A percentile compares a stretch with the other conserved stretches of the same genome.
phyloP scores from a whole-genome alignment of 2,888 invertebrate genomes.

The Oligia fasciuncula region DNA sequence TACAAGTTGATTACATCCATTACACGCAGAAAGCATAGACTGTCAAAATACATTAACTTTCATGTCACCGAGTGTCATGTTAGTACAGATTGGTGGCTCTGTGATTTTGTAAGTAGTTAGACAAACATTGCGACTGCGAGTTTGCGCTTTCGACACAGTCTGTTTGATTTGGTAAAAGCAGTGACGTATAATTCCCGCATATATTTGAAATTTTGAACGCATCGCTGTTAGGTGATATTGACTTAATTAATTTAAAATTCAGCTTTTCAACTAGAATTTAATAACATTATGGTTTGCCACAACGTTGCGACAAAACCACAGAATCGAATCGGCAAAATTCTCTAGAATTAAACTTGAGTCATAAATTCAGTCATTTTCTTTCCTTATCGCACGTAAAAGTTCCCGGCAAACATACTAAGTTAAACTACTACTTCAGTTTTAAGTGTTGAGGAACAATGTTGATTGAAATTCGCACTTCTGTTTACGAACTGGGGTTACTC shows the following conservation, averaged over 20 bases:
- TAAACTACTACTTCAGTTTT: constrained; percentile 36
- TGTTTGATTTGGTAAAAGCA: constrained; percentile 74
- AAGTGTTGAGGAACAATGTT: constrained; percentile 36
- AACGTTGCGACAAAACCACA: constrained; percentile 56
- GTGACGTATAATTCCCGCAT: constrained; percentile 51
- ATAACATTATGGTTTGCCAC: constrained; percentile 7
- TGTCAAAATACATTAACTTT: constrained; percentile 65
- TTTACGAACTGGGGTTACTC: constrained; percentile 28
- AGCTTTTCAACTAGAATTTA: constrained; percentile 43
- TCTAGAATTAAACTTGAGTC: constrained; percentile 59
- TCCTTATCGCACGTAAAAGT: constrained; percentile 53
- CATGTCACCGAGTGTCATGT: constrained; percentile 62
- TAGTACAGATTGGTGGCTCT: constrained; percentile 63
- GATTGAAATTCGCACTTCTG: constrained; percentile 42
- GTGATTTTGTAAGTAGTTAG: constrained; percentile 69
- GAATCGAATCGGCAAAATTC: constrained; percentile 53
- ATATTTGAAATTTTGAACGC: constrained; percentile 48
- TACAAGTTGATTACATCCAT: constrained; percentile 61
- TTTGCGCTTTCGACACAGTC: constrained; percentile 70
- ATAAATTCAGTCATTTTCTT: constrained; percentile 55
- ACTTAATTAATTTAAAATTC: constrained; percentile 46
- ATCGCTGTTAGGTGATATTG: constrained; percentile 42
- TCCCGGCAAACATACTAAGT: constrained; percentile 36
- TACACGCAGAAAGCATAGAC: constrained; percentile 58
- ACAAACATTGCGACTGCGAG: constrained; percentile 66